Evolutionary conservation across 2,113 vertebrate species (phyloP).

Genomic region (Porphyrio hochstetteri): DNA sequence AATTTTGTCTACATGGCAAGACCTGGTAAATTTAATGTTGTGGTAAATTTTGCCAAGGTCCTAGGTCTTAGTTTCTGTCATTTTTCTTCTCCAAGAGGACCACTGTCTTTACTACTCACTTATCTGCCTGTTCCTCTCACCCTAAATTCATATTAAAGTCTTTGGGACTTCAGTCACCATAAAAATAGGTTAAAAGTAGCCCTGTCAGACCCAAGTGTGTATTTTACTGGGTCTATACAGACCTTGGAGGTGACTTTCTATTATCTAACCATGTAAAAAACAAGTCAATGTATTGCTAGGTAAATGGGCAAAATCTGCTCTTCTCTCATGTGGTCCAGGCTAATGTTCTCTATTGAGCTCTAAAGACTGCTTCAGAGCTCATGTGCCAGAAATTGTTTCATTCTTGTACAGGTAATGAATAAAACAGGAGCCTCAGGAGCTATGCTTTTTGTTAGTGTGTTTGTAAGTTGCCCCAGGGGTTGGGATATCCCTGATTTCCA

Average conservation of each 20-base stretch:
- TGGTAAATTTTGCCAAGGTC: neutral
- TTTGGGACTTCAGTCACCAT: neutral
- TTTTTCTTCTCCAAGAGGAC: neutral
- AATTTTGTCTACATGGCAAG: neutral
- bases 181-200: neutral
- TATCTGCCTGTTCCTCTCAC: neutral
- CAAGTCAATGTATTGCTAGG: neutral
- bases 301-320: neutral
- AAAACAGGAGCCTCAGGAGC: neutral
- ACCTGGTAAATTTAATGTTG: neutral
- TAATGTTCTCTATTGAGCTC: neutral
- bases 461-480: neutral
- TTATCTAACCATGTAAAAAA: neutral
- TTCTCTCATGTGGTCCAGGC: neutral
- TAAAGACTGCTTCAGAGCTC: neutral
- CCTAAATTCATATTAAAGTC: neutral
- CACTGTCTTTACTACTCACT: neutral
- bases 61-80: neutral
- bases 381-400: neutral
- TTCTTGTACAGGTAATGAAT: too few species aligned
- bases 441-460: neutral
- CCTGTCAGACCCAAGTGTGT: neutral
- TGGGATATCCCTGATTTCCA: neutral
- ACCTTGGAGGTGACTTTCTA: neutral
- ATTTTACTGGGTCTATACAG: neutral